Evolutionary conservation across 2,888 invertebrate species (phyloP), one percentile per base, ranked within the genome.

Genomic region (Meteorus colon): DNA sequence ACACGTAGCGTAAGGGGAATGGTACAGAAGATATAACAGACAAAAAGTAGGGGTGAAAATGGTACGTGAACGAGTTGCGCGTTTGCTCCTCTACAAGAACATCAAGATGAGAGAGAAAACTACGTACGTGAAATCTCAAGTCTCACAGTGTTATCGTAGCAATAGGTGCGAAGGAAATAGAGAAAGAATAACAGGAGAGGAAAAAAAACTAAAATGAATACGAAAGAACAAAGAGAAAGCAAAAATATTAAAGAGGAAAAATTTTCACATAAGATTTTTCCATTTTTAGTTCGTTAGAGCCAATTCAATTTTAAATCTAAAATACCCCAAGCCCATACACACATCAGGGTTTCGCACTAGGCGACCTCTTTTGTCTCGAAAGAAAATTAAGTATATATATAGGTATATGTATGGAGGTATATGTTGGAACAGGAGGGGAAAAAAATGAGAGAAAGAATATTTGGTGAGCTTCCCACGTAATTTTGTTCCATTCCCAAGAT

Each of bases 1-100:
- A 84, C 86, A 84, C 86, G 86, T 86, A 85, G 81, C 79, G 71
- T 41, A 41, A 37, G 66, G 75, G 71, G 67, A 55, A 55, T 55
- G 19, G 55, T 55, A 55, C n/a, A 41, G 19, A 19, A 55, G 55
- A 8, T 55, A 19, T 55, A 55, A 19, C 8, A 19, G n/a, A 12
- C 41, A n/a, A 55, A 19, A 55, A 55, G 19, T 55, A 55, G 8
- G 19, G 55, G 55, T 8, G 19, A 55, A 55, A 55, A 19, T 66
- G 37, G 76, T 81, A 79, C 78, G 80, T 77, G 74, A 76, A 69
- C 68, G 74, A 78, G 71, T 78, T 41, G 55, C 19, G 55, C 55
- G 19, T 19, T 55, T 8, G 19, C n/a, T 48, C 19, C n/a, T 48
- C 59, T 24, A 59, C 63, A 59, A 59, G 41, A 72, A 68, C 31